Evolutionary conservation across 1,140 invertebrate species (phyloP).

Genomic region (Drosophila sp.): DNA sequence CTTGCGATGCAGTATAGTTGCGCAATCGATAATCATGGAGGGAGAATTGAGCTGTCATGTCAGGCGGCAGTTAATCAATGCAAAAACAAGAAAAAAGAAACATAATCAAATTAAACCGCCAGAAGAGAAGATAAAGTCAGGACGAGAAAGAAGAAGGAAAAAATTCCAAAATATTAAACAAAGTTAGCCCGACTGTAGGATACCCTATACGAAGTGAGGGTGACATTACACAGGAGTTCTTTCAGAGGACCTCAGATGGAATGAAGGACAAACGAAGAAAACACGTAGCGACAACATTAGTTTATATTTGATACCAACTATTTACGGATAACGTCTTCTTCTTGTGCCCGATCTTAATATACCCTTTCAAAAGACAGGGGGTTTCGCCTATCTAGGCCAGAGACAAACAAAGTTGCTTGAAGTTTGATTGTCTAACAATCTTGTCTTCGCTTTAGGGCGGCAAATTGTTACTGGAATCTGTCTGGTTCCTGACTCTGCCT

Average conservation of each 20-base stretch:
- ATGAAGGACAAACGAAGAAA: too few species aligned
- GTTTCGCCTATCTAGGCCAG: conserved; percentile 66
- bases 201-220: conserved; percentile 18
- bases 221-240: too few species aligned
- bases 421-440: conserved; percentile 54
- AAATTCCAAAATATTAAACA: neutral
- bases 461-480: conserved; percentile 66
- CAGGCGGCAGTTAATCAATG: conserved; percentile 81
- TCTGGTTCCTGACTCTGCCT: conserved; percentile 24
- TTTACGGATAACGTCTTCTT: too few species aligned
- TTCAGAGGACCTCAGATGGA: too few species aligned
- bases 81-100: conserved; percentile 63
- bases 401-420: conserved; percentile 23
- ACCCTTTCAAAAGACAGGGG: neutral
- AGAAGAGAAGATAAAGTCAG: conserved; percentile 68
- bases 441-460: conserved; percentile 57
- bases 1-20: conserved; percentile 61
- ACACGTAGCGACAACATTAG: too few species aligned
- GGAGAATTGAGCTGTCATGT: conserved; percentile 81
- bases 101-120: conserved; percentile 79
- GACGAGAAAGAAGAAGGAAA: conserved; percentile 20
- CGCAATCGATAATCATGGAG: conserved; percentile 79
- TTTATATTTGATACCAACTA: too few species aligned
- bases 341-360: too few species aligned
- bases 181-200: neutral